Evolutionary conservation across 2,888 invertebrate genomes (phyloP).

Genomic region (Litoditis marina): DNA sequence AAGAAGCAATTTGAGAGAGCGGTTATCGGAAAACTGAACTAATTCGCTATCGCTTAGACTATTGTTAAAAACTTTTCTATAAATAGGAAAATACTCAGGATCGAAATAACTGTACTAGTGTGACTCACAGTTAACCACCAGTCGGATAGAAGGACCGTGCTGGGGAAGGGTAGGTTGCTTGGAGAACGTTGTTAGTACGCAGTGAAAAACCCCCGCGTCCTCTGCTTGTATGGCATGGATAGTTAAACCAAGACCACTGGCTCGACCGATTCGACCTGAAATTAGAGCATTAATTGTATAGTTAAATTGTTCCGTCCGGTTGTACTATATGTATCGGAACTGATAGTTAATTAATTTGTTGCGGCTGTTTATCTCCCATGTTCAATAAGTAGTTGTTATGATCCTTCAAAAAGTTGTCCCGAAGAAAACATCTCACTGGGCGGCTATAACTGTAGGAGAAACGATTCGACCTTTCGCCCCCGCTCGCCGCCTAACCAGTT

Average conservation of each 20-base stretch:
- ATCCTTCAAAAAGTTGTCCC: too few species aligned
- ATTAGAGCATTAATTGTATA: too few species aligned
- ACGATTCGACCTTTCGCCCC: not conserved
- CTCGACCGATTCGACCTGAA: slow-evolving; percentile 55
- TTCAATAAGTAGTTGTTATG: too few species aligned
- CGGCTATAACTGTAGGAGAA: too few species aligned
- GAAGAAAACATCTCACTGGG: too few species aligned
- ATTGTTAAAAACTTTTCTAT: slow-evolving; percentile 2
- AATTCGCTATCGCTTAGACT: slow-evolving; percentile 1
- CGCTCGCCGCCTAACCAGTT: not conserved
- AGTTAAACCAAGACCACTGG: slow-evolving; percentile 49
- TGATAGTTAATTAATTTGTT: too few species aligned
- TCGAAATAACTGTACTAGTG: too few species aligned
- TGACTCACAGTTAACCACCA: slow-evolving; percentile 48
- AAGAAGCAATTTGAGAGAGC: too few species aligned
- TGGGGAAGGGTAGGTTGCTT: slow-evolving; percentile 39
- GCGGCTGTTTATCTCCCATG: too few species aligned
- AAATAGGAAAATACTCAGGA: not conserved
- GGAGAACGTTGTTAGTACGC: slow-evolving; percentile 48
- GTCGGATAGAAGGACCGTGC: slow-evolving; percentile 38
- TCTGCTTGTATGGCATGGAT: slow-evolving; percentile 44
- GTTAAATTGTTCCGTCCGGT: too few species aligned
- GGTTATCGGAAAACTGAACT: too few species aligned
- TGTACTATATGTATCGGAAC: too few species aligned
- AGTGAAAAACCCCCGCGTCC: slow-evolving; percentile 54